A percentile compares a stretch with the other conserved stretches of the same genome.
Conservation (phyloP, 2,113 vertebrate genomes). For the Origma solitaria region DNA sequence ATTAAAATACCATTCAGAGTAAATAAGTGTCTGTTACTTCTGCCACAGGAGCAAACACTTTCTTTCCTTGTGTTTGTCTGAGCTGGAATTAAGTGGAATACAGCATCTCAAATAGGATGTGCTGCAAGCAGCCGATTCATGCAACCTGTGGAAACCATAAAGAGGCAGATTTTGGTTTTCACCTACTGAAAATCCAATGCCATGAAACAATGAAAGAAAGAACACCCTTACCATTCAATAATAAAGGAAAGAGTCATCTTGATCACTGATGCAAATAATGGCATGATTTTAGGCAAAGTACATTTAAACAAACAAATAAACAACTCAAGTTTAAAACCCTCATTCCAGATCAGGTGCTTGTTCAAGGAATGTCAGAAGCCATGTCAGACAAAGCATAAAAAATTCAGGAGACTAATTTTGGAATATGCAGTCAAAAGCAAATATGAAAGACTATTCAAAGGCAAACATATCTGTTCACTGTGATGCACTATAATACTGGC, state of each 20-base stretch:
- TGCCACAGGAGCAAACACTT: neutral
- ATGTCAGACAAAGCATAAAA: neutral
- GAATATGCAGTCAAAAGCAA: neutral
- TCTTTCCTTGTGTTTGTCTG: neutral
- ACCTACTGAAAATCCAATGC: neutral
- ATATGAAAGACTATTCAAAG: neutral
- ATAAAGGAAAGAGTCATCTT: neutral
- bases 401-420: slow-evolving; percentile 1
- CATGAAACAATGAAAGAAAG: neutral
- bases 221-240: neutral
- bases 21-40: neutral
- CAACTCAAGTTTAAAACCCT: neutral
- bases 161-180: neutral
- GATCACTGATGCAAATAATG: neutral
- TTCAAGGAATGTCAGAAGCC: neutral
- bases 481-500: neutral
- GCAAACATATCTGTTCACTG: neutral
- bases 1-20: neutral
- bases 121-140: neutral
- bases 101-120: neutral
- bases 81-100: neutral
- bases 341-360: neutral
- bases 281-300: neutral
- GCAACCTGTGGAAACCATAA: neutral
- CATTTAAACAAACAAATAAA: neutral